phyloP scores from a whole-genome alignment of 2,888 invertebrate species.

The Sinhomidia bicolor region DNA sequence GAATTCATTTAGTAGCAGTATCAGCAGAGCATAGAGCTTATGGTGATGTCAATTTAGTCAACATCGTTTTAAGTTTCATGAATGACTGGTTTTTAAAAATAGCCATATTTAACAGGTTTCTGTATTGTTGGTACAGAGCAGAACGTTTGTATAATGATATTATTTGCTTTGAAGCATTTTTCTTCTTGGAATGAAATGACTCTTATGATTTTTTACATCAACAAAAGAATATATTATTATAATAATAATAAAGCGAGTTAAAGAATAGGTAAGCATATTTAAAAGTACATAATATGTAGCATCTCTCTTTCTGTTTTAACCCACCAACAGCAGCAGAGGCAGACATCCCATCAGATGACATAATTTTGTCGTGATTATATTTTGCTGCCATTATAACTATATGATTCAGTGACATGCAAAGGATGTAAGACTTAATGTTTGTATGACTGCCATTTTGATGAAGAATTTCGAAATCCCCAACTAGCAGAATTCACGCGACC shows the following conservation, averaged over 20 bases:
- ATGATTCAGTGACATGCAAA: conserved; percentile 20
- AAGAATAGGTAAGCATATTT: too few relatives aligned
- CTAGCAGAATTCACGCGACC: not conserved
- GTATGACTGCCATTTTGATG: not conserved
- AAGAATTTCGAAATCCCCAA: conserved; percentile 6
- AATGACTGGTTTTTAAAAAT: conserved; percentile 57
- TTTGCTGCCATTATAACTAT: conserved; percentile 6
- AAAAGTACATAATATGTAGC: not conserved
- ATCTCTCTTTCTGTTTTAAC: not conserved
- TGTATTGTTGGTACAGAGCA: conserved; percentile 18
- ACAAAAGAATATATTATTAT: too few relatives aligned
- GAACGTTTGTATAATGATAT: too few relatives aligned
- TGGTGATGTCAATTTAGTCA: too few relatives aligned
- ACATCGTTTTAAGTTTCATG: too few relatives aligned
- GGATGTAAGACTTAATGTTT: not conserved
- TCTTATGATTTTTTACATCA: too few relatives aligned
- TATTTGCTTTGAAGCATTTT: too few relatives aligned
- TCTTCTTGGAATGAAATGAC: too few relatives aligned
- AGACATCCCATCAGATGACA: not conserved
- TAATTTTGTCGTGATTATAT: not conserved
- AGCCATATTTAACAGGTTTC: not conserved
- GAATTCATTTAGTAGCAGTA: too few relatives aligned
- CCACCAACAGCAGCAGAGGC: conserved; percentile 8
- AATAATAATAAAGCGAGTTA: too few relatives aligned
- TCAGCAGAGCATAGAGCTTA: too few relatives aligned